Evolutionary conservation across 2,113 vertebrate genomes (phyloP), one percentile per base, ranked within the genome.

Genomic region (Mixornis gularis): DNA sequence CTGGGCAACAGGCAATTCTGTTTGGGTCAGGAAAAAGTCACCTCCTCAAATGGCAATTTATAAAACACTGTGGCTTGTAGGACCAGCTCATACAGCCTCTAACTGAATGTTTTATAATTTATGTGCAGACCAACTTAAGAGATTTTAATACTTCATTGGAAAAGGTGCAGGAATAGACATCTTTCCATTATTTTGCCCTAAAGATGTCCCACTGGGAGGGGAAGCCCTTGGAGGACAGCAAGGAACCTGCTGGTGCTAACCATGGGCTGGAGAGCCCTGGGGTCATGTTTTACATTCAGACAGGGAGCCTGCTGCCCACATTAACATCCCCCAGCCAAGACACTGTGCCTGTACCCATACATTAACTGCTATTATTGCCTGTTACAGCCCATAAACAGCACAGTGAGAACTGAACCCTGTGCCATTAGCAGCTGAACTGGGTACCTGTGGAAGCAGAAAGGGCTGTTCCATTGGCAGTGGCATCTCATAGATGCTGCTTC

Each of bases 271-370:
- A 56, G 58, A 65, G 40, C 78, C 96, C 94, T 19, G 52, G 32
- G 91, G 82, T 96, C 93, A 95, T 65, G 92, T 92, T 97, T 95
- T 95, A 96, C 85, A 94, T 87, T 91, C 3, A 5, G 85, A 70
- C 63, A 30, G 85, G 68, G 85, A 94, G 74, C 58, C 74, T 70
- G 79, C 80, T 12, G 8, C 90, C 66, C 19, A 9, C 71, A 86
- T 80, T 92, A 96, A 89, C 66, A 71, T 56, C 82, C 90, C 79
- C 66, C 21, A 41, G 93, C 90, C 89, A 85, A 24, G 6, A 34
- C 3, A 2, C 52, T 4, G 8, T 83, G 90, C 91, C 79, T 82
- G 63, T 52, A 86, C 86, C 71, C 74, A 94, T 87, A 89, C 43
- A 94, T 95, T 95, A 96, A 72, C 88, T 77, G 91, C 73, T 87